Percentiles rank a stretch among this genome's conserved stretches.
Evolutionary conservation across 2,797 vertebrate genomes (phyloP).

Genomic region (Erithacus rubecula): DNA sequence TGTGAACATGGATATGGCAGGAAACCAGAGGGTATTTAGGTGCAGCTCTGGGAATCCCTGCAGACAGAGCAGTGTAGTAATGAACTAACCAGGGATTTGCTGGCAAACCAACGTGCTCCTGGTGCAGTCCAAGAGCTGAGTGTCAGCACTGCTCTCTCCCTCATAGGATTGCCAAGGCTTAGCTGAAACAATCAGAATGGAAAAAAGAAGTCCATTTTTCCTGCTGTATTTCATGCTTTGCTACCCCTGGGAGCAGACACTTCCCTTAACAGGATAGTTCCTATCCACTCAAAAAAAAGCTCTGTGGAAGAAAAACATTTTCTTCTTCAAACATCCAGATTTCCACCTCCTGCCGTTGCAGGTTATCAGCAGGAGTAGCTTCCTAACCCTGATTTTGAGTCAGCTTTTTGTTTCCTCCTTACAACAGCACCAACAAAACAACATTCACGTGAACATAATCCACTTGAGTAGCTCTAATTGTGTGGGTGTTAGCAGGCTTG

Average conservation of each 20-base stretch:
- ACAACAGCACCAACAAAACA: not conserved
- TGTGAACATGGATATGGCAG: not conserved
- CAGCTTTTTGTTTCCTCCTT: not conserved
- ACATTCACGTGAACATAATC: not conserved
- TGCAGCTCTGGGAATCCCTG: not conserved
- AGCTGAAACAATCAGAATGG: constrained; percentile 2
- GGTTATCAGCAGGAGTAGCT: not conserved
- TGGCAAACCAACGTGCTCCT: not conserved
- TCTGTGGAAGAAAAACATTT: not conserved
- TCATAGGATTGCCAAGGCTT: constrained; percentile 2
- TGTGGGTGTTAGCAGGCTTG: constrained; percentile 30
- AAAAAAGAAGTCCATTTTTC: not conserved
- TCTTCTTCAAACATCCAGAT: not conserved
- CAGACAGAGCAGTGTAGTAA: not conserved
- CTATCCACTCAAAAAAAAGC: not conserved
- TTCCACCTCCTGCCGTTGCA: not conserved
- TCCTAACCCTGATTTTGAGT: not conserved
- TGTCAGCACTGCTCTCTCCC: not conserved
- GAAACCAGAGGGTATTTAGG: not conserved
- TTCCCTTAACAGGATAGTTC: not conserved
- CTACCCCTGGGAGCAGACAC: not conserved
- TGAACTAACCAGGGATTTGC: not conserved
- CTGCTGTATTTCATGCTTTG: not conserved
- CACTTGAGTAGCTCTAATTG: constrained; percentile 25
- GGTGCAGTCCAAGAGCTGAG: not conserved